Evolutionary conservation across 2,113 vertebrate species (phyloP), one percentile per base, ranked within the genome.

Genomic region (Baryphthengus martii): DNA sequence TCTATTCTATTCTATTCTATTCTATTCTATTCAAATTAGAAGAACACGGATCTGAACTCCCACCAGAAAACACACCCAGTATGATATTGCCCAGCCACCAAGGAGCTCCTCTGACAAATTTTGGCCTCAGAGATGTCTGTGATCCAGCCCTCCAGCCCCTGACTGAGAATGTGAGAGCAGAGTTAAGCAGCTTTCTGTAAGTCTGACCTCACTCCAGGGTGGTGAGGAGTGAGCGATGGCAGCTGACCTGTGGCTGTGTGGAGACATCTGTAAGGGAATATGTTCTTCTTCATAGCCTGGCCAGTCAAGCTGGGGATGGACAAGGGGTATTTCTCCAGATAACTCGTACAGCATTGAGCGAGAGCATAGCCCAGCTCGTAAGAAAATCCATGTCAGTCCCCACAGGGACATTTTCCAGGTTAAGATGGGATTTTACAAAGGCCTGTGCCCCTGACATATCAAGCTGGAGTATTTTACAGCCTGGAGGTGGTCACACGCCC

Each of bases 301-400:
- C 44, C 9, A 13, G 42, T 20, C 40, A 62, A 77, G 23, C 65
- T 7, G 11, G 3, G 1, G 56, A 53, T 21, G 17, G 26, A 58
- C 0, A 0, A 53, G n/a, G 17, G n/a, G n/a, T 49, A 8, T 53
- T 90, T 12, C 17, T 71, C 16, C 2, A 0, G 21, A 44, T 58
- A 15, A 37, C 4, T 29, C 17, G 6, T 10, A 42, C 5, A 13
- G 35, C 53, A 45, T 11, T 21, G 65, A 73, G 45, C 0, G 5
- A 88, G 33, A 61, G 8, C 5, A 66, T 66, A 70, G 18, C 25
- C n/a, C 17, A 17, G 11, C 24, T 49, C 45, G 44, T 2, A 6
- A 42, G 17, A 56, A 85, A 77, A 73, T 12, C 33, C 1, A 1
- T 40, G 29, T 12, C 29, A 58, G 47, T 44, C 12, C 7, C 42